A percentile compares a stretch with the other conserved stretches of the same genome.
Conservation (phyloP, 2,113 vertebrate species). For the Semnopithecus entellus region DNA sequence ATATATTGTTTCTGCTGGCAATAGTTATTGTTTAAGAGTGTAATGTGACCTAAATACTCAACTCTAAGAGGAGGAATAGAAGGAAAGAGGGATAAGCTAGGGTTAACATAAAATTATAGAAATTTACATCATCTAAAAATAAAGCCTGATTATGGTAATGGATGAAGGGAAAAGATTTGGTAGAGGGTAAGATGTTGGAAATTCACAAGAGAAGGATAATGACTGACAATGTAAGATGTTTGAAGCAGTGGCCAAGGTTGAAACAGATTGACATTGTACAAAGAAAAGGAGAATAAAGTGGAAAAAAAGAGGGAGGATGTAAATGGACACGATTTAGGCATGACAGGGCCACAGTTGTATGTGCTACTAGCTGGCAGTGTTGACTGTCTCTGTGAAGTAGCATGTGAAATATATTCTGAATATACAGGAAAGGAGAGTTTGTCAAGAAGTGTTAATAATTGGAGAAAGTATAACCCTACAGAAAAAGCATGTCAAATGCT, state of each 20-base stretch:
- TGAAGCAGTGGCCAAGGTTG: neutral
- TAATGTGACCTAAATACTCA: no score
- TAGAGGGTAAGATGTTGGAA: neutral
- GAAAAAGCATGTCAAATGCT: neutral
- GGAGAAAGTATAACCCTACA: neutral
- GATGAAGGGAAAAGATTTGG: neutral
- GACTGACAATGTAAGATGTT: neutral
- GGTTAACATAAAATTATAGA: neutral
- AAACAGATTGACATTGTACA: neutral
- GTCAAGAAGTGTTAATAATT: neutral
- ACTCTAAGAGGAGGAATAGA: neutral
- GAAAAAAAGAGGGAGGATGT: neutral
- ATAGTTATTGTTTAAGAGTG: no score
- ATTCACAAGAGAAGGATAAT: neutral
- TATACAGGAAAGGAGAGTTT: neutral
- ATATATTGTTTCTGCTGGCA: neutral
- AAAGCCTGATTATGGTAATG: neutral
- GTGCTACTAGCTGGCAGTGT: accelerated
- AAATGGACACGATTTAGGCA: neutral
- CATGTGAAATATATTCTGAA: neutral
- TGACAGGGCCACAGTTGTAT: neutral
- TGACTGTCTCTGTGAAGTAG: neutral
- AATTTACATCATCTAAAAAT: neutral
- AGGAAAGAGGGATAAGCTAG: neutral
- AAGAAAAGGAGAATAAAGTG: neutral